A percentile compares a stretch with the other conserved stretches of the same genome.
phyloP scores from a whole-genome alignment of 2,113 vertebrate species.

The Gracilinanus agilis region DNA sequence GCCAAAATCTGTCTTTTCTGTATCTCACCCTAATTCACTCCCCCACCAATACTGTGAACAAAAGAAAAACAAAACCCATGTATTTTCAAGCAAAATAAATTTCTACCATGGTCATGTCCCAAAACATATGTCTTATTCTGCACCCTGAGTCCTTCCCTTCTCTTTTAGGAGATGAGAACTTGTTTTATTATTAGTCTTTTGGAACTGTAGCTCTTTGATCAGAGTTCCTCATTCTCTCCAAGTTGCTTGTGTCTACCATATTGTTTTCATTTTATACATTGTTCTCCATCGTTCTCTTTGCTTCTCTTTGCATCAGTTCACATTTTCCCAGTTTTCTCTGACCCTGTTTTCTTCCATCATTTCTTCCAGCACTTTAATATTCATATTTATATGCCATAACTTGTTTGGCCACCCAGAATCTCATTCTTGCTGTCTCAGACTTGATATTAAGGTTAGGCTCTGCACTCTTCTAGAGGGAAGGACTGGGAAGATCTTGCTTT shows the following conservation, averaged over 20 bases:
- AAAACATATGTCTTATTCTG: neutral
- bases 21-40: neutral
- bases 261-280: neutral
- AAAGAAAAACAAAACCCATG: neutral
- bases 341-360: neutral
- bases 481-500: neutral
- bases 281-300: neutral
- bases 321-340: neutral
- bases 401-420: neutral
- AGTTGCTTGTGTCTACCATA: neutral
- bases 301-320: neutral
- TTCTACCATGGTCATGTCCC: neutral
- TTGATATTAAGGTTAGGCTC: neutral
- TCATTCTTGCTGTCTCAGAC: neutral
- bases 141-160: neutral
- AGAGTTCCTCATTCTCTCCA: neutral
- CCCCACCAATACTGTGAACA: neutral
- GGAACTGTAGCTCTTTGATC: neutral
- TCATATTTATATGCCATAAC: neutral
- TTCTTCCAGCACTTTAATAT: neutral
- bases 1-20: neutral
- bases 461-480: neutral
- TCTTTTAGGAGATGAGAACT: neutral
- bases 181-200: neutral
- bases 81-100: neutral